Conservation (phyloP, 2,113 vertebrate genomes). For the Aix galericulata region DNA sequence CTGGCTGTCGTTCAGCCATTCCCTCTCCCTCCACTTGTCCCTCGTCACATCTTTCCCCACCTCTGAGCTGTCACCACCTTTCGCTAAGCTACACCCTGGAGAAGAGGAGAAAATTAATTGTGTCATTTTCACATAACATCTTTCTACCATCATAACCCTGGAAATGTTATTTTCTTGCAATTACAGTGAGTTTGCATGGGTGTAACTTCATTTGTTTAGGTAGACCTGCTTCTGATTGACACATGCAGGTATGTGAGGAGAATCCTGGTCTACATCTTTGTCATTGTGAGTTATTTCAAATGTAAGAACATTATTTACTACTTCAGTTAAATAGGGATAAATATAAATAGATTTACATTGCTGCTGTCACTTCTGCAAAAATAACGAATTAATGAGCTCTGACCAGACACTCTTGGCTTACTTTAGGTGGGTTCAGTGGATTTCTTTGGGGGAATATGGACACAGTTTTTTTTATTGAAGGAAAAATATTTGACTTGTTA, state of each 20-base stretch:
- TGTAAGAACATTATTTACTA: constrained; percentile 37
- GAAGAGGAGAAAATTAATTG: constrained; percentile 57
- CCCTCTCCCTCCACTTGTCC: neutral
- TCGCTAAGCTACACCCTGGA: neutral
- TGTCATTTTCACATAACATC: constrained; percentile 47
- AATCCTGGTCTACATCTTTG: constrained; percentile 23
- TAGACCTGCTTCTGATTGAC: constrained; percentile 10
- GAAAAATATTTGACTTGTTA: neutral
- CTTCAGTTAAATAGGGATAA: neutral
- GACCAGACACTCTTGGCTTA: neutral
- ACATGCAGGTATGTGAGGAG: neutral
- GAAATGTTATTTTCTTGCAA: constrained; percentile 20
- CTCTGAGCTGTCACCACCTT: constrained; percentile 57
- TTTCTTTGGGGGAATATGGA: neutral
- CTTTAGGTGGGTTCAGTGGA: neutral
- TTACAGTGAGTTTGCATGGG: neutral
- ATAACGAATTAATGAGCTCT: constrained; percentile 12
- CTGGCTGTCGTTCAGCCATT: neutral
- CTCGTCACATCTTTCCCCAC: neutral
- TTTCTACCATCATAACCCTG: constrained; percentile 7
- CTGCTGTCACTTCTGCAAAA: neutral
- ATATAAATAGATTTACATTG: neutral
- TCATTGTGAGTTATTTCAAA: constrained; percentile 54
- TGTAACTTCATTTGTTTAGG: constrained; percentile 44
- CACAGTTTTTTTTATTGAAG: neutral